Evolutionary conservation across 35 echinoderm and acorn worm genomes (phyloP).

Genomic region (Lytechinus variegatus): DNA sequence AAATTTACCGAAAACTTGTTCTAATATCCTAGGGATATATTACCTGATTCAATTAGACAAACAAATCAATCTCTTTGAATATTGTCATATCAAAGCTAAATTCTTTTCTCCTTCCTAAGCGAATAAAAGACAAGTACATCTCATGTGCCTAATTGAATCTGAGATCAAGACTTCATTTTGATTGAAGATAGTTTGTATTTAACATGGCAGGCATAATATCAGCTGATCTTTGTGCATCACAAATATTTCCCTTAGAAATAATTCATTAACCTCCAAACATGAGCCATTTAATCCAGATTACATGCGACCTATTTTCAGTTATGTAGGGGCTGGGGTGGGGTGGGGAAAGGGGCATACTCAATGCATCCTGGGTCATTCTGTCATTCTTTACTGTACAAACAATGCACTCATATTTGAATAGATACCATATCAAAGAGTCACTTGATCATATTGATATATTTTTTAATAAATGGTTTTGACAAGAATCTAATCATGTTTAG

Average conservation of each 20-base stretch:
- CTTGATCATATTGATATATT: too few relatives aligned
- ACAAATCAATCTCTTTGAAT: neutral
- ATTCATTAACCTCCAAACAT: neutral
- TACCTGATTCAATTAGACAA: slow-evolving; percentile 4
- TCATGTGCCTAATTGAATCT: neutral
- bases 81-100: neutral
- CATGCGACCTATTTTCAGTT: too few relatives aligned
- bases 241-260: neutral
- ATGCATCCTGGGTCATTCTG: neutral
- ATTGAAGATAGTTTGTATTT: neutral
- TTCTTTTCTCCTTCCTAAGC: neutral
- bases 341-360: too few relatives aligned
- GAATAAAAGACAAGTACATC: neutral
- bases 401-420: too few relatives aligned
- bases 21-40: neutral
- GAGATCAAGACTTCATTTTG: neutral
- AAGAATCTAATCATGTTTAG: too few relatives aligned
- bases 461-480: too few relatives aligned
- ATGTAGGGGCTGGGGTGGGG: too few relatives aligned
- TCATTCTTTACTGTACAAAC: neutral
- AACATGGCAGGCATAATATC: neutral
- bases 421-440: too few relatives aligned
- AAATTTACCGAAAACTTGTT: slow-evolving; percentile 6
- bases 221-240: neutral
- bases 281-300: too few relatives aligned